Evolutionary conservation across 2,113 vertebrate species (phyloP), one percentile per base, ranked within the genome.

Genomic region (Apteryx mantelli): DNA sequence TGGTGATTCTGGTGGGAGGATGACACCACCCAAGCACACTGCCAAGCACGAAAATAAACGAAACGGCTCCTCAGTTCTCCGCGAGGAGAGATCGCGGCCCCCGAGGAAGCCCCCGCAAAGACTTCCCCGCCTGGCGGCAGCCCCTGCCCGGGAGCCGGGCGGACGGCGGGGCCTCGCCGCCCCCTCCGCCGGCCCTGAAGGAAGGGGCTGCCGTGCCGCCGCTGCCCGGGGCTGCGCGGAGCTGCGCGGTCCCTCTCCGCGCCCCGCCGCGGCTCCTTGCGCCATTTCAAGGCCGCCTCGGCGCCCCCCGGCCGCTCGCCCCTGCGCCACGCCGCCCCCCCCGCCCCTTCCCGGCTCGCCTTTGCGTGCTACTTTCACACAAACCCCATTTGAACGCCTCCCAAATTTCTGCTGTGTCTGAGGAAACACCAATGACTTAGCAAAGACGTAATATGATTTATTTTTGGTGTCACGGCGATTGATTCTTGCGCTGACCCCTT

Each of bases 201-300:
- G 58, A 32, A 32, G 24, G 24, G 64, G 14, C 8, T 19, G 52
- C 34, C 78, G 2, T 36, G 58, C 38, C 9, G 28, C 36, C 3
- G 85, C 25, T 44, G 42, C 91, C 81, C 92, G 93, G 84, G 97
- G 96, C 96, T 36, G 94, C 97, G 88, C 16, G 58, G 6, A 2
- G 2, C 25, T 64, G 69, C 25, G 13, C 50, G 17, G 56, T 48
- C 40, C 20, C 30, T 44, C 50, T 46, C 84, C 86, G 68, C 87
- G 75, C 17, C 79, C 50, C 53, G 88, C 70, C 91, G 38, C 44
- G 97, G 89, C 91, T 97, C 86, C 81, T 98, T 97, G 98, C 98
- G 98, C 99, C 99, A 98, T 99, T 99, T 99, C 99, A 96, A 97
- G n/a, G 95, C 83, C 55, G 20, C 79, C 77, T 60, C 19, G 52